A percentile compares a stretch with the other conserved stretches of the same genome.
Evolutionary conservation across 2,888 invertebrate genomes (phyloP).

Genomic region (Trichopoda pennipes): DNA sequence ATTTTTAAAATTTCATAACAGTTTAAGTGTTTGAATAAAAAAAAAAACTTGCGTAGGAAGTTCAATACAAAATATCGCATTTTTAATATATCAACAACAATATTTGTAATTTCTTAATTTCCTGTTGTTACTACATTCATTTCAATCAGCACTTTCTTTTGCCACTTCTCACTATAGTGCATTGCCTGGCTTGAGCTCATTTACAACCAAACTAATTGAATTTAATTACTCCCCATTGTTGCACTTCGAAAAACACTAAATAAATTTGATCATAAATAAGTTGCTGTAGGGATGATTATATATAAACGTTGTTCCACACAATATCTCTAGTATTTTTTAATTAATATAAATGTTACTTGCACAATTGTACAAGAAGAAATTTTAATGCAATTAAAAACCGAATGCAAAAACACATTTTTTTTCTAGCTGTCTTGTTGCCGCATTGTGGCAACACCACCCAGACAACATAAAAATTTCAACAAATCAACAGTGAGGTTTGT

Average conservation of each 20-base stretch:
- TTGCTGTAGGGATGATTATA: constrained; percentile 1
- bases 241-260: constrained; percentile 55
- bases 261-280: constrained; percentile 39
- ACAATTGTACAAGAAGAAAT: constrained; percentile 52
- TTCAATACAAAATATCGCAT: no score
- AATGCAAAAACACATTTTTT: constrained; percentile 22
- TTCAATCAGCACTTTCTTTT: background rate
- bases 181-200: background rate
- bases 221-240: constrained; percentile 63
- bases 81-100: background rate
- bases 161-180: background rate
- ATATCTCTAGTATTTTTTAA: constrained; percentile 42
- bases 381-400: constrained; percentile 52
- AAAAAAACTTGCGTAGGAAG: no score
- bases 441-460: constrained; percentile 42
- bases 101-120: constrained; percentile 21
- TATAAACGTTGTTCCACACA: background rate
- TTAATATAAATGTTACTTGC: constrained; percentile 54
- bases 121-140: constrained; percentile 11
- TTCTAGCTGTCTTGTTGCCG: background rate
- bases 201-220: constrained; percentile 54
- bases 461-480: constrained; percentile 41
- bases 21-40: no score
- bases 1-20: no score
- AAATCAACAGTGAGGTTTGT: constrained; percentile 45